Evolutionary conservation across 2,113 vertebrate species (phyloP).

Genomic region (Neolamprologus falcicula): DNA sequence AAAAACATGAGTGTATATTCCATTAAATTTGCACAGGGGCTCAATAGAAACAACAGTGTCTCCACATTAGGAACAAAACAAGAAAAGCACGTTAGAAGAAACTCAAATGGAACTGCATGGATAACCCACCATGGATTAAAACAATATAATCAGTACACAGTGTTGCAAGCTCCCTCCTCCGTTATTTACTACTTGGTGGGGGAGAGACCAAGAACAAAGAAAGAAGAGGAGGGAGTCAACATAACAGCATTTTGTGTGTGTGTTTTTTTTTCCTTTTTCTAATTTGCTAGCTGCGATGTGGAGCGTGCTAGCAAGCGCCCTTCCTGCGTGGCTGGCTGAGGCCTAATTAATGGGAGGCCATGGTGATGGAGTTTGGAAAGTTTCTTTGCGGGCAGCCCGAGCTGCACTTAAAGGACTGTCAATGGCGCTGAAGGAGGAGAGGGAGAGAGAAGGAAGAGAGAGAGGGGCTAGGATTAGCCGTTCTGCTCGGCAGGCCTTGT

Average conservation of each 20-base stretch:
- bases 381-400: constrained; percentile 53
- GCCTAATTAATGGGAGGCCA: constrained; percentile 65
- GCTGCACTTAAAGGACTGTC: constrained; percentile 58
- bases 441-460: neutral
- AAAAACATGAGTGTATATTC: constrained; percentile 48
- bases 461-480: constrained; percentile 62
- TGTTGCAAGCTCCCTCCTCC: constrained; percentile 20
- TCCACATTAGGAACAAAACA: constrained; percentile 44
- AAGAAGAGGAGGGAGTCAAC: constrained; percentile 40
- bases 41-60: constrained; percentile 28
- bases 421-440: constrained; percentile 47
- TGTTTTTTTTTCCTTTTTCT: neutral
- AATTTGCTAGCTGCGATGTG: constrained; percentile 63
- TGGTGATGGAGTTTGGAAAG: constrained; percentile 69
- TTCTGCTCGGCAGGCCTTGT: constrained; percentile 72
- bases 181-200: constrained; percentile 39
- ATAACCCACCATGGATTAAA: constrained; percentile 55
- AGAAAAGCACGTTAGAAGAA: constrained; percentile 20
- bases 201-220: constrained; percentile 36
- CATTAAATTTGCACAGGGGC: constrained; percentile 44
- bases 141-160: constrained; percentile 55
- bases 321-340: constrained; percentile 56
- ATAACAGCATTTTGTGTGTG: constrained; percentile 33
- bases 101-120: constrained; percentile 47
- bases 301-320: constrained; percentile 46